A percentile compares a stretch with the other conserved stretches of the same genome.
These are phyloP conservation scores for Zalophus californianus DNA, from an alignment of 2,797 vertebrate species.

Conservation along the genomic window DNA sequence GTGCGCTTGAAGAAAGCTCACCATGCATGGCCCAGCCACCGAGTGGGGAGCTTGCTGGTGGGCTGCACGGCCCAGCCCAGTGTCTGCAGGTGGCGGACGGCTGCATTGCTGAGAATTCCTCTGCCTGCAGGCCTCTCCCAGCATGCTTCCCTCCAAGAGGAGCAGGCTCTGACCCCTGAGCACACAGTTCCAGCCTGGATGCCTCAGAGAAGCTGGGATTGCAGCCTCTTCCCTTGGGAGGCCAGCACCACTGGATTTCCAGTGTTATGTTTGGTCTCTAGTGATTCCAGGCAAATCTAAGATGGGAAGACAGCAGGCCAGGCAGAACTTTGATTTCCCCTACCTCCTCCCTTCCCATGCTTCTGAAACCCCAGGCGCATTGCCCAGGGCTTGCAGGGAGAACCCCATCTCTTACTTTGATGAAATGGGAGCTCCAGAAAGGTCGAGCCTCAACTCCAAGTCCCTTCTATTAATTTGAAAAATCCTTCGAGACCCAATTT, in stretches of 20 bases:
- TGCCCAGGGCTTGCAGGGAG: not conserved
- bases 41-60: accelerated
- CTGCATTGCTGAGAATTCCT: not conserved
- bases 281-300: not conserved
- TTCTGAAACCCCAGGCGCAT: not conserved
- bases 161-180: not conserved
- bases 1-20: not conserved
- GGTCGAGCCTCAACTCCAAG: not conserved
- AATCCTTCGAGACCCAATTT: not conserved
- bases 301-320: not conserved
- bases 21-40: not conserved
- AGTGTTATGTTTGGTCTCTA: not conserved
- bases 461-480: not conserved
- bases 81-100: not conserved
- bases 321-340: not conserved
- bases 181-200: not conserved
- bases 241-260: not conserved
- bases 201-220: not conserved
- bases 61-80: no score
- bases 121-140: not conserved
- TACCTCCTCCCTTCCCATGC: not conserved
- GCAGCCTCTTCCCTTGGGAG: not conserved
- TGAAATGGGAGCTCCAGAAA: not conserved
- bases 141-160: not conserved
- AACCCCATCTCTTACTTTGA: not conserved